phyloP scores from a whole-genome alignment of 1,140 invertebrate genomes.

The Dermatophagoides farinae region DNA sequence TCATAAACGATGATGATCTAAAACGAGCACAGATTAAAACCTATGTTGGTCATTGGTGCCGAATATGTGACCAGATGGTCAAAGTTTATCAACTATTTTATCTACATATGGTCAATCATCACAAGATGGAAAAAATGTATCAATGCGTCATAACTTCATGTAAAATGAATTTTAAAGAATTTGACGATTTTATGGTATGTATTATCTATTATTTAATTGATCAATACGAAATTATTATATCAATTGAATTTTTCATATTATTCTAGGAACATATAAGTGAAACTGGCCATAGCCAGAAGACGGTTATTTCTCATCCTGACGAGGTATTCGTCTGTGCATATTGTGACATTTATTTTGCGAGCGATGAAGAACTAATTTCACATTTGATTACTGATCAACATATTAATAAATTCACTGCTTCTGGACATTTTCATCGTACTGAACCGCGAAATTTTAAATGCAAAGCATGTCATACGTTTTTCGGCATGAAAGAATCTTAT shows the following conservation, averaged over 20 bases:
- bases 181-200: constrained; percentile 17
- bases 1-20: constrained; percentile 18
- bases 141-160: constrained; percentile 21
- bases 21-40: constrained; percentile 20
- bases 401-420: constrained; percentile 19
- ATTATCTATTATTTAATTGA: neutral
- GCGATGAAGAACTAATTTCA: constrained; percentile 19
- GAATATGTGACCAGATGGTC: constrained; percentile 21
- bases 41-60: constrained; percentile 22
- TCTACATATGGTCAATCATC: constrained; percentile 22
- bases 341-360: constrained; percentile 21
- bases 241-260: neutral
- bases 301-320: constrained; percentile 15
- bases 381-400: constrained; percentile 21
- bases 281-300: constrained; percentile 12
- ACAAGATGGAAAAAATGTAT: constrained; percentile 20
- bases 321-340: constrained; percentile 14
- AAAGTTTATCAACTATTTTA: constrained; percentile 22
- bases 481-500: constrained; percentile 22
- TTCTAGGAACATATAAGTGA: constrained; percentile 9
- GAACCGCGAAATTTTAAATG: constrained; percentile 22
- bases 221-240: neutral
- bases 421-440: constrained; percentile 21
- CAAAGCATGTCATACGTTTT: constrained; percentile 23
- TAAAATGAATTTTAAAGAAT: constrained; percentile 17